Evolutionary conservation across 2,113 vertebrate genomes (phyloP).

Genomic region (Caretta caretta): DNA sequence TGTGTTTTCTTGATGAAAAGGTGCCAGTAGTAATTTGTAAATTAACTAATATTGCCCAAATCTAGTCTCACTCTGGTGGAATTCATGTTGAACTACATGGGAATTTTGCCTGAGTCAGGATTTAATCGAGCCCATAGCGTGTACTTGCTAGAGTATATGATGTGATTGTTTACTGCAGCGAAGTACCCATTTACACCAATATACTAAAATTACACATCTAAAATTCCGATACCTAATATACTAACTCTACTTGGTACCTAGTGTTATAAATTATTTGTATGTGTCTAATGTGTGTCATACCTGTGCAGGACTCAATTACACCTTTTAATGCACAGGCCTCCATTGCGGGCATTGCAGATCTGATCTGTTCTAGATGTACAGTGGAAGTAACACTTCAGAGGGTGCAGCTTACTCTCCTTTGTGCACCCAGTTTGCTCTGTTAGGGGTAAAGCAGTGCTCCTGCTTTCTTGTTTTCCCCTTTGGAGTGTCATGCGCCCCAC

Average conservation of each 20-base stretch:
- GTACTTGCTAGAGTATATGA: neutral
- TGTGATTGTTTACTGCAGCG: neutral
- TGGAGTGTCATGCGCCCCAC: neutral
- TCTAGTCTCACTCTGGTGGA: conserved; percentile 39
- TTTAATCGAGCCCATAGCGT: neutral
- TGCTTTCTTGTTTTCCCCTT: neutral
- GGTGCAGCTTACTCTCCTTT: neutral
- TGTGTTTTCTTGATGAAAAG: neutral
- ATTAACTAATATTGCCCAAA: conserved; percentile 30
- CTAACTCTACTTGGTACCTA: neutral
- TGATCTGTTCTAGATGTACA: neutral
- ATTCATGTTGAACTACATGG: conserved; percentile 37
- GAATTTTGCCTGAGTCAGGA: conserved; percentile 1
- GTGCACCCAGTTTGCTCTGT: neutral
- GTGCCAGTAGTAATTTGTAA: conserved; percentile 32
- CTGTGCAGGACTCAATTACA: neutral
- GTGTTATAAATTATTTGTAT: neutral
- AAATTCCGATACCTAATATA: neutral
- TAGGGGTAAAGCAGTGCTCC: neutral
- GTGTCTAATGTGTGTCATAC: neutral
- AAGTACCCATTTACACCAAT: neutral
- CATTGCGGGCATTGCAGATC: neutral
- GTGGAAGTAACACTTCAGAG: neutral
- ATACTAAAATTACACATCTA: neutral
- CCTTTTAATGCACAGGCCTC: neutral